Percentiles rank a stretch among this genome's conserved stretches.
Conservation (phyloP, 2,888 invertebrate genomes). For the Melolontha melolontha region DNA sequence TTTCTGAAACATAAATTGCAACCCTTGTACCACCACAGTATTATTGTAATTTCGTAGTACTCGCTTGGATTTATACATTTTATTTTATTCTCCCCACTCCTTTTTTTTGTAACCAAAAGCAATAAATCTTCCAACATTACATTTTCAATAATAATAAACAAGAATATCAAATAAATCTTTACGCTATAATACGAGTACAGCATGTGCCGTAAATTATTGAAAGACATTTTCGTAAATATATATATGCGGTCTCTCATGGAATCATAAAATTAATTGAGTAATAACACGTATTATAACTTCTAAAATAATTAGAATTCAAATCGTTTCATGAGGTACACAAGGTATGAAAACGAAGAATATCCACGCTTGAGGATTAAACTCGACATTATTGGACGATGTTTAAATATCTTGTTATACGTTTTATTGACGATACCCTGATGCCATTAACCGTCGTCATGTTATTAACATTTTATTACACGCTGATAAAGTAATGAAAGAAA, state of each 20-base stretch:
- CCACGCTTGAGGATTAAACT: neutral
- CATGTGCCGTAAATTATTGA: conserved; percentile 42
- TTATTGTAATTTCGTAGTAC: too few species aligned
- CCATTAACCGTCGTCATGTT: conserved; percentile 6
- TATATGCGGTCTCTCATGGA: too few species aligned
- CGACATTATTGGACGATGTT: neutral
- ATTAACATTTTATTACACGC: conserved; percentile 15
- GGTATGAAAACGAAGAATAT: neutral
- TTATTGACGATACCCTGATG: conserved; percentile 11
- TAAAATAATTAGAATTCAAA: conserved; percentile 30
- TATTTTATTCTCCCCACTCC: too few species aligned
- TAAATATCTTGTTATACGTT: conserved; percentile 20
- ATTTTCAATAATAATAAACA: conserved; percentile 46
- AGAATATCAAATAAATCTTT: conserved; percentile 43
- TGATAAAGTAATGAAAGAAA: conserved; percentile 16
- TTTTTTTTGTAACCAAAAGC: conserved; percentile 12
- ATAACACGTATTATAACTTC: conserved; percentile 26
- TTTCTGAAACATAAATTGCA: too few species aligned
- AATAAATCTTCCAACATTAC: conserved; percentile 40
- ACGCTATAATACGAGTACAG: conserved; percentile 12
- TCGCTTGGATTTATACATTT: too few species aligned
- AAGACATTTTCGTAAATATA: conserved; percentile 42
- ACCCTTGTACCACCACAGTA: too few species aligned
- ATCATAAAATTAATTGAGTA: conserved; percentile 44
- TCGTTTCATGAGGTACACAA: neutral